Percentiles rank a stretch among this genome's conserved stretches.
Conservation (phyloP, 2,888 invertebrate species). For the Drosophila suboccidentalis region DNA sequence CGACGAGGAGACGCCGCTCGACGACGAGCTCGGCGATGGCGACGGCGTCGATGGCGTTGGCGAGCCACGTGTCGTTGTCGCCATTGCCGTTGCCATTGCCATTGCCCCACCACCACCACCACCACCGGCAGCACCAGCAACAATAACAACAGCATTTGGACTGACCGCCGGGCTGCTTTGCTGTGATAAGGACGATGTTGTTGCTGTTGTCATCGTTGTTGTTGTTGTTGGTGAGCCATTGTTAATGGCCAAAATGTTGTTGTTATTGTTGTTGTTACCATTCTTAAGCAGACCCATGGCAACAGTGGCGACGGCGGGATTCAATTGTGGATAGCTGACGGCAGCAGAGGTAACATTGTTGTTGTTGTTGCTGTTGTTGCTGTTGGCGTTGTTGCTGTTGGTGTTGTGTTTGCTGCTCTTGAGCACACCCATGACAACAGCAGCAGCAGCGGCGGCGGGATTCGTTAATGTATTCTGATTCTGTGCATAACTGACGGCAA, state of each 20-base stretch:
- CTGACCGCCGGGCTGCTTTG: slow-evolving; percentile 68
- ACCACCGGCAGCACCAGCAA: slow-evolving; percentile 43
- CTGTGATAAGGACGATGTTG: slow-evolving; percentile 36
- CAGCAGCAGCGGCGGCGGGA: slow-evolving; percentile 34
- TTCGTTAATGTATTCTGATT: slow-evolving; percentile 26
- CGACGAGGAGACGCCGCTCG: slow-evolving; percentile 84
- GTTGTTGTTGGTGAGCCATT: slow-evolving; percentile 24
- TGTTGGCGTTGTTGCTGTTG: slow-evolving; percentile 35
- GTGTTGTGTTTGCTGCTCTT: slow-evolving; percentile 35
- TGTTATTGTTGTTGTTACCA: slow-evolving; percentile 36
- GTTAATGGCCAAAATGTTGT: slow-evolving; percentile 19
- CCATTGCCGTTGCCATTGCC: slow-evolving; percentile 56
- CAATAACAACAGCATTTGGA: slow-evolving; percentile 54
- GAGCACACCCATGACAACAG: slow-evolving; percentile 30
- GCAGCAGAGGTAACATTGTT: slow-evolving; percentile 45
- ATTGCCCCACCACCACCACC: slow-evolving; percentile 47
- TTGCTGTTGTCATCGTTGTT: slow-evolving; percentile 27
- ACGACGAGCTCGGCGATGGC: slow-evolving; percentile 84
- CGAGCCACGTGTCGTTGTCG: slow-evolving; percentile 78
- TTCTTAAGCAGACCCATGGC: slow-evolving; percentile 44
- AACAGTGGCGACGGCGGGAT: slow-evolving; percentile 31
- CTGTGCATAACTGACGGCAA: slow-evolving; percentile 19
- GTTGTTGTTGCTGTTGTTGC: slow-evolving; percentile 17
- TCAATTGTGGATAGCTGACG: slow-evolving; percentile 32
- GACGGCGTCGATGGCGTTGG: slow-evolving; percentile 85